These are phyloP conservation scores for Lepidurus packardi DNA, from an alignment of 1,140 invertebrate species.

Conservation along the genomic window DNA sequence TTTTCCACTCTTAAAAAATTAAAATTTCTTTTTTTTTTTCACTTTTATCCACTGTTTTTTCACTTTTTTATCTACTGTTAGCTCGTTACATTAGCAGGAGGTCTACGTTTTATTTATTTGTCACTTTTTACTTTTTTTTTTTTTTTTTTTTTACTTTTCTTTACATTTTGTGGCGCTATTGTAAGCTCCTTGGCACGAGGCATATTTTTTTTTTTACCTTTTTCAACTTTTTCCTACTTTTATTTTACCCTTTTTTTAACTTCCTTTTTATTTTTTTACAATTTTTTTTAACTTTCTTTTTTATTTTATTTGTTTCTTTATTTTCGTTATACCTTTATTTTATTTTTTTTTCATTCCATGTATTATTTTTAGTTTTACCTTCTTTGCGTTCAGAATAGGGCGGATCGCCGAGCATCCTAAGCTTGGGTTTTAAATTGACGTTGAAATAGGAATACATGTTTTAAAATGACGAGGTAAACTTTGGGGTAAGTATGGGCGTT, in stretches of 20 bases:
- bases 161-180: too few relatives aligned
- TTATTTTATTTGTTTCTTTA: background rate
- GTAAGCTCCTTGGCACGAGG: background rate
- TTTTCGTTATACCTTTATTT: background rate
- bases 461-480: background rate
- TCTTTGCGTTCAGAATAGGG: background rate
- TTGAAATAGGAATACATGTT: background rate
- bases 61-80: background rate
- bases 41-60: background rate
- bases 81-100: background rate
- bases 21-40: too few relatives aligned
- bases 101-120: too few relatives aligned
- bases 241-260: background rate
- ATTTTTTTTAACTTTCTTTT: background rate
- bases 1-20: too few relatives aligned
- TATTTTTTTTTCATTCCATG: background rate
- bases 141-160: too few relatives aligned
- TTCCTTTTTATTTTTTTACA: background rate
- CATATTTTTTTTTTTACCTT: background rate
- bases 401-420: background rate
- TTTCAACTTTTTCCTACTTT: background rate
- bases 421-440: background rate
- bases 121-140: too few relatives aligned
- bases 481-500: constrained; percentile 18
- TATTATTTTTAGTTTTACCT: background rate